A percentile compares a stretch with the other conserved stretches of the same genome.
phyloP scores from a whole-genome alignment of 2,113 vertebrate genomes.

The Muscicapa adusta region DNA sequence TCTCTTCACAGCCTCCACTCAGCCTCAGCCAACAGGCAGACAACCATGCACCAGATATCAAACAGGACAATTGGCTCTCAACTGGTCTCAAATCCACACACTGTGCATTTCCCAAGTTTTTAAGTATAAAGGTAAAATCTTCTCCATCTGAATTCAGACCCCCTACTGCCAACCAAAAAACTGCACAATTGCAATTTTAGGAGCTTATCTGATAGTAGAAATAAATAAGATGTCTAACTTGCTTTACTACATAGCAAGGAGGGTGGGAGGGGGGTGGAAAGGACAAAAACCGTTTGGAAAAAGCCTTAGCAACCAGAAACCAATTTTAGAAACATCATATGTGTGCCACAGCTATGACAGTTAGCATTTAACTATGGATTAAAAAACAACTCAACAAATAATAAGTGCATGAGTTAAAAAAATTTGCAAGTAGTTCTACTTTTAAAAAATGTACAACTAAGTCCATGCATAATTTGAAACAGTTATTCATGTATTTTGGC shows the following conservation, averaged over 20 bases:
- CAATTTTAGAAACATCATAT: neutral
- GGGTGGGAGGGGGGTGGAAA: accelerated
- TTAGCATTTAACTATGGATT: neutral
- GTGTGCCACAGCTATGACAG: neutral
- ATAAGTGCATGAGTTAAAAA: neutral
- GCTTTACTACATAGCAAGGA: neutral
- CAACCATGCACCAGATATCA: neutral
- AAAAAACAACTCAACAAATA: neutral
- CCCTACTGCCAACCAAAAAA: neutral
- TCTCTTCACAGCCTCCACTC: neutral
- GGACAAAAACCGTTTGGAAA: neutral
- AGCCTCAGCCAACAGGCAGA: neutral
- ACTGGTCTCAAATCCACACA: no score
- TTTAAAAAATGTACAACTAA: neutral
- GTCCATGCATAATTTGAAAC: neutral
- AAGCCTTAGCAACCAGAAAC: neutral
- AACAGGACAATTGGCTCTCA: neutral
- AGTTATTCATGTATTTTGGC: neutral
- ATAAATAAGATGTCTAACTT: neutral
- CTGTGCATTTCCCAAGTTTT: accelerated
- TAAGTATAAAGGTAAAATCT: neutral
- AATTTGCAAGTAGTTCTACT: neutral
- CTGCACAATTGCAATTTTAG: neutral
- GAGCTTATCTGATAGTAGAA: neutral
- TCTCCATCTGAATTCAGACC: neutral